Conservation (phyloP, 2,797 vertebrate genomes). For the Falco cherrug region DNA sequence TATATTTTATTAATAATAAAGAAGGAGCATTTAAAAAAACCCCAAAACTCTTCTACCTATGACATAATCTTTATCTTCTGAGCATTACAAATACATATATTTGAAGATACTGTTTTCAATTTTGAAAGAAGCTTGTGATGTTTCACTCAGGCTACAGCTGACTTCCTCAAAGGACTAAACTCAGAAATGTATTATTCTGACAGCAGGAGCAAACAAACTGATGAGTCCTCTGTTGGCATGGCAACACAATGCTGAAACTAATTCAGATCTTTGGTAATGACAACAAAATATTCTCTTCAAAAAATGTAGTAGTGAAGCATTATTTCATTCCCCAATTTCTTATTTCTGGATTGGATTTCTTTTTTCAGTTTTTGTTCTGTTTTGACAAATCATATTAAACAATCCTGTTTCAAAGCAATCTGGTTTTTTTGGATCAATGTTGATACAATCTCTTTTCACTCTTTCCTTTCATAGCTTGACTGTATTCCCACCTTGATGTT, state of each 20-base stretch:
- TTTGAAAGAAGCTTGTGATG: neutral
- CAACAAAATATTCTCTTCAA: neutral
- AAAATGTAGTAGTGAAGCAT: neutral
- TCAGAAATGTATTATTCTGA: slow-evolving; percentile 46
- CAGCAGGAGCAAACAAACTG: slow-evolving; percentile 49
- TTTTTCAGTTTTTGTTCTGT: neutral
- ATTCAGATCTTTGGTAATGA: slow-evolving; percentile 39
- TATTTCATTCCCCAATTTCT: neutral
- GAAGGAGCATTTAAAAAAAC: neutral
- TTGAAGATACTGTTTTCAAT: neutral
- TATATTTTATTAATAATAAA: neutral
- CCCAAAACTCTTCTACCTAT: neutral
- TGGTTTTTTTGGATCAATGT: neutral
- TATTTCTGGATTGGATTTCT: neutral
- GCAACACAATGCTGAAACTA: slow-evolving; percentile 42
- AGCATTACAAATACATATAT: neutral
- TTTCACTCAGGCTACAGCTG: neutral
- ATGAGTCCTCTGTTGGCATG: slow-evolving; percentile 34
- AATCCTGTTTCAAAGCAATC: neutral
- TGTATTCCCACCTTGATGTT: neutral
- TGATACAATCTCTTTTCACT: neutral
- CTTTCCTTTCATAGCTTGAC: neutral
- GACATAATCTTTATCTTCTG: neutral
- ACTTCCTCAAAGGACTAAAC: slow-evolving; percentile 14
- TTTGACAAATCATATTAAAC: neutral